Conservation (phyloP, 2,113 vertebrate species). For the Ia io region DNA sequence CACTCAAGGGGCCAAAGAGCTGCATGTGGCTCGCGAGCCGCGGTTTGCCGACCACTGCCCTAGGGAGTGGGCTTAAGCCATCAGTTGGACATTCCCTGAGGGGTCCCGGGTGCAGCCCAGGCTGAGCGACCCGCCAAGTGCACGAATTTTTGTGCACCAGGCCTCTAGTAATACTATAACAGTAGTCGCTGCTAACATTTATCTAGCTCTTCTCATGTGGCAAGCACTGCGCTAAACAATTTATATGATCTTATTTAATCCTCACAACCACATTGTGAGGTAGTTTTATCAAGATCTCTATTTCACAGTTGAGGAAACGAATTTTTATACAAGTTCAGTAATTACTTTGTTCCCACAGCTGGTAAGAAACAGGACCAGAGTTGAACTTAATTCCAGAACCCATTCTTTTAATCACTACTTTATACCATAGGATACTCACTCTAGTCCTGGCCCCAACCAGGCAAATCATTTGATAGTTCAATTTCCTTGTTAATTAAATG, state of each 20-base stretch:
- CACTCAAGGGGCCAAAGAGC: too few relatives aligned
- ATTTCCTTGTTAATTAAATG: constrained; percentile 51
- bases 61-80: too few relatives aligned
- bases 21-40: too few relatives aligned
- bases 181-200: not conserved
- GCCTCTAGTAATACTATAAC: not conserved
- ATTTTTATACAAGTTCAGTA: not conserved
- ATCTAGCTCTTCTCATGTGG: not conserved
- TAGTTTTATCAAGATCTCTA: not conserved
- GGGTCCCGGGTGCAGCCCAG: too few relatives aligned
- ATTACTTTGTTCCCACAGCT: not conserved
- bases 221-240: not conserved
- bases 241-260: not conserved
- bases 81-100: too few relatives aligned
- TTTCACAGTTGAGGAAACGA: not conserved
- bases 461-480: not conserved
- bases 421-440: not conserved
- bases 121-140: too few relatives aligned
- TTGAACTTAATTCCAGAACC: not conserved
- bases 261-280: not conserved
- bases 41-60: too few relatives aligned
- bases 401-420: not conserved
- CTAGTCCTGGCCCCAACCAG: not conserved
- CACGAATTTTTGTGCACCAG: too few relatives aligned
- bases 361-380: not conserved